Base-by-base conservation (phyloP, 1,140 invertebrate species). In the Drosophila sp. region DNA sequence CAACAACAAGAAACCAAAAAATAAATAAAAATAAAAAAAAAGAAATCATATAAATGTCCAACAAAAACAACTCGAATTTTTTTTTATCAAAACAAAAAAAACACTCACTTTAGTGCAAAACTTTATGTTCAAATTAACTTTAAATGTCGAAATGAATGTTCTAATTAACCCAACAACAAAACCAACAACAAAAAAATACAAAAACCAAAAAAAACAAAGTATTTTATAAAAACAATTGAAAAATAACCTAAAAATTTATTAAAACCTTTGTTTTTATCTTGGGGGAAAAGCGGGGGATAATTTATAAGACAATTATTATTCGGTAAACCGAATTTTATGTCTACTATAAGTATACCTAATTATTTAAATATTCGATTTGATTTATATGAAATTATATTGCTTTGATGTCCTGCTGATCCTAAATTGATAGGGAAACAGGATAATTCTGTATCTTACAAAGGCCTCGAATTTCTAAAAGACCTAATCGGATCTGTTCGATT, bases 121-220 rank as follows among this genome's bases (percentile, higher is more conserved):
- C 66, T 86, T 86, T 86, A 87, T 89, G 82, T 87, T 87, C 79
- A 86, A 86, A 86, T 86, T 86, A 86, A 87, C 76, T 79, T 87
- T 79, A 83, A 87, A 86, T 86, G 79, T 86, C 82, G 82, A 86
- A 86, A 87, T 86, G 82, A 86, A 87, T 86, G 84, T 86, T 87
- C 83, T 87, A 73, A 87, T 83, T 87, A 87, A 87, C 79, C 78
- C 61, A 71, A 86, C 50, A 77, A 62, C 57, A 80, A 76, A 70
- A 62, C 68, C 50, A 67, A 60, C 47, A 7, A 35, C 44, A 68
- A 33, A n/a, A 33, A 68, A 78, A 61, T 41, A 69, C 11, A 11
- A 63, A 76, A 71, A 79, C 47, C 25, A 70, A 83, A 84, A 69
- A 74, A 75, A 74, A 75, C 47, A 76, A 85, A 85, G 66, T 85